These are phyloP conservation scores for Ceyx cyanopectus DNA, from an alignment of 2,113 vertebrate species.

Conservation along the genomic window DNA sequence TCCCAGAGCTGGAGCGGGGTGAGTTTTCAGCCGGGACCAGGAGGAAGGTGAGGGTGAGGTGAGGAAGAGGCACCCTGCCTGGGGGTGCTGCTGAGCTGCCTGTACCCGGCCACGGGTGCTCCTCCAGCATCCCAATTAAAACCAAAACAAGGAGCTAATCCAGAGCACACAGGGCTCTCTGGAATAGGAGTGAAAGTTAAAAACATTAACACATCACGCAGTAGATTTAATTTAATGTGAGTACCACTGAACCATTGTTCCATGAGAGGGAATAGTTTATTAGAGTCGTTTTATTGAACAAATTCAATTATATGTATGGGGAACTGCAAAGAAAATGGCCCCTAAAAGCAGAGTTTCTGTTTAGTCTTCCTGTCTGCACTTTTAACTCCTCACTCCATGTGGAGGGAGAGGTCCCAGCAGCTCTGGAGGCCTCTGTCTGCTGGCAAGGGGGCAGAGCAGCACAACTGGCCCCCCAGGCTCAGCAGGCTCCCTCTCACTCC, in stretches of 20 bases:
- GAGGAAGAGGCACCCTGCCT: too few species aligned
- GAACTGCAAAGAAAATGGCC: neutral
- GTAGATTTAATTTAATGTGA: neutral
- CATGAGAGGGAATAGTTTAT: fast-evolving
- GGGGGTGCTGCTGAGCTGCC: neutral
- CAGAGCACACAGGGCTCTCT: neutral
- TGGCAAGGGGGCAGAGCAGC: neutral
- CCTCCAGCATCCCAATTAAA: neutral
- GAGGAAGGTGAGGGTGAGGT: too few species aligned
- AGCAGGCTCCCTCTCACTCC: neutral
- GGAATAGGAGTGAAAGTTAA: neutral
- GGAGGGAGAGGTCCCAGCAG: neutral
- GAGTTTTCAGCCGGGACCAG: too few species aligned
- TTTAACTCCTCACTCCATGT: fast-evolving
- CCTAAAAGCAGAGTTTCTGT: neutral
- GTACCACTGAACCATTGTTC: neutral
- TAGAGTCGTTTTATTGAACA: neutral
- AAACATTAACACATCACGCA: neutral
- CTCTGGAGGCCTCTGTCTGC: fast-evolving
- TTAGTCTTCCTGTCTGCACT: neutral
- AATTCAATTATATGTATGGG: neutral
- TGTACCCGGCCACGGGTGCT: neutral
- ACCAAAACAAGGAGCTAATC: neutral
- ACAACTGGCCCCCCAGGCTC: neutral
- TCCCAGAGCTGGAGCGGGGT: too few species aligned